phyloP scores from a whole-genome alignment of 1,140 invertebrate species.

The Homarus americanus region DNA sequence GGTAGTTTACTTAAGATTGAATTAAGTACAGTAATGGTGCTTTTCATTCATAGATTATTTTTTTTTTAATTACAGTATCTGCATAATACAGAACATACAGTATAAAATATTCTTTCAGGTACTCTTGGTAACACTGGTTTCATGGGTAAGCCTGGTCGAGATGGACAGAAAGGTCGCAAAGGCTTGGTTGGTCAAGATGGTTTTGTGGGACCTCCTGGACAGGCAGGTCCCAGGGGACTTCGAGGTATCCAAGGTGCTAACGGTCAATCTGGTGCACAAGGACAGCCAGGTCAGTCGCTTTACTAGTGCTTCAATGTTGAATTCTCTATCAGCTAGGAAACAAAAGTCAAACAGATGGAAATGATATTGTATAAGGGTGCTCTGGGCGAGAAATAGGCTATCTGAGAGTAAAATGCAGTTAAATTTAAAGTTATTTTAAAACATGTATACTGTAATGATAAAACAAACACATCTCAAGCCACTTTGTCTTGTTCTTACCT shows the following conservation, averaged over 20 bases:
- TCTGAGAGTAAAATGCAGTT: too few species aligned
- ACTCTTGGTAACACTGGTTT: constrained; percentile 36
- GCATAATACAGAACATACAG: not conserved
- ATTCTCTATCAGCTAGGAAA: not conserved
- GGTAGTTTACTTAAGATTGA: too few species aligned
- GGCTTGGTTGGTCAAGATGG: constrained; percentile 43
- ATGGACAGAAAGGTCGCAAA: constrained; percentile 39
- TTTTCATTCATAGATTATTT: not conserved
- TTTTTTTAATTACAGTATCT: not conserved
- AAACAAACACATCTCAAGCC: too few species aligned
- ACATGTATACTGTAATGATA: too few species aligned
- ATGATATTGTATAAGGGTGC: too few species aligned
- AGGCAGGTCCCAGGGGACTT: constrained; percentile 41
- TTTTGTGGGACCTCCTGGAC: constrained; percentile 22
- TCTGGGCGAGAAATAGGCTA: too few species aligned
- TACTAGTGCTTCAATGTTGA: not conserved
- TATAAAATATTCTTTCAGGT: constrained; percentile 25
- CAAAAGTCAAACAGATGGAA: not conserved
- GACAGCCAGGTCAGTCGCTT: constrained; percentile 22
- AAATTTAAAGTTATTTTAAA: too few species aligned
- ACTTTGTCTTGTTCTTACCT: too few species aligned
- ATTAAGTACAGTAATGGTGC: too few species aligned
- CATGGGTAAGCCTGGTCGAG: constrained; percentile 67
- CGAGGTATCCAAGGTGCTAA: constrained; percentile 12
- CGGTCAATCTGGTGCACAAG: constrained; percentile 26